Evolutionary conservation across 2,888 invertebrate species (phyloP).

Genomic region (Harpalus rufipes): DNA sequence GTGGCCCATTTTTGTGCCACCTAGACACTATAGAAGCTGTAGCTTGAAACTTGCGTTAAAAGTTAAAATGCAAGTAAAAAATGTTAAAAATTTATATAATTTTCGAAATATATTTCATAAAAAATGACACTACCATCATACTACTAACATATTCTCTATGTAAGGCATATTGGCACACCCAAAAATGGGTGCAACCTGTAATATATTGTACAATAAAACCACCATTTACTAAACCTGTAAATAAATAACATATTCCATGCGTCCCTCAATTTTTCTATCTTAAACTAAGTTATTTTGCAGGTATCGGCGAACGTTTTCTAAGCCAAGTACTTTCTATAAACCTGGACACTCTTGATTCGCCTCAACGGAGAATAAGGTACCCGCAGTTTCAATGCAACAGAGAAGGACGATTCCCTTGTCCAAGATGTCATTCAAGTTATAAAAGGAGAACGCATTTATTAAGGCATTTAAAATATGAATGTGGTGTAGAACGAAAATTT

Average conservation of each 20-base stretch:
- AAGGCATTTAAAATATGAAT: constrained; percentile 74
- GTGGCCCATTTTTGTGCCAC: too few relatives aligned
- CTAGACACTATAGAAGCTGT: too few relatives aligned
- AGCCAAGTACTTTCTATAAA: constrained; percentile 49
- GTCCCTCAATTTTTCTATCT: background rate
- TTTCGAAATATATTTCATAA: too few relatives aligned
- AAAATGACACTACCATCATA: too few relatives aligned
- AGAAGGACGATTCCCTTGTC: constrained; percentile 72
- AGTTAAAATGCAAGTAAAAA: too few relatives aligned
- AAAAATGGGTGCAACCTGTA: background rate
- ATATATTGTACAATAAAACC: constrained; percentile 16
- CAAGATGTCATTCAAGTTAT: constrained; percentile 71
- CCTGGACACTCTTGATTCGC: background rate
- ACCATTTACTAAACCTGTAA: background rate
- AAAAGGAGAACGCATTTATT: constrained; percentile 73
- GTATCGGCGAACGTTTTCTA: constrained; percentile 48
- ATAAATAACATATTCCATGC: background rate
- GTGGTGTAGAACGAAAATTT: constrained; percentile 71
- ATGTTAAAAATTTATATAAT: too few relatives aligned
- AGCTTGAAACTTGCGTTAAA: too few relatives aligned
- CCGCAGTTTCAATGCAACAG: constrained; percentile 71
- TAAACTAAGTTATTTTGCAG: constrained; percentile 46
- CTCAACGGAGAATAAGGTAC: constrained; percentile 37
- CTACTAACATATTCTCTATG: too few relatives aligned
- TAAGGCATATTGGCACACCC: too few relatives aligned